These are phyloP conservation scores for Cryptus viduatorius DNA, from an alignment of 2,888 invertebrate species.

Conservation along the genomic window DNA sequence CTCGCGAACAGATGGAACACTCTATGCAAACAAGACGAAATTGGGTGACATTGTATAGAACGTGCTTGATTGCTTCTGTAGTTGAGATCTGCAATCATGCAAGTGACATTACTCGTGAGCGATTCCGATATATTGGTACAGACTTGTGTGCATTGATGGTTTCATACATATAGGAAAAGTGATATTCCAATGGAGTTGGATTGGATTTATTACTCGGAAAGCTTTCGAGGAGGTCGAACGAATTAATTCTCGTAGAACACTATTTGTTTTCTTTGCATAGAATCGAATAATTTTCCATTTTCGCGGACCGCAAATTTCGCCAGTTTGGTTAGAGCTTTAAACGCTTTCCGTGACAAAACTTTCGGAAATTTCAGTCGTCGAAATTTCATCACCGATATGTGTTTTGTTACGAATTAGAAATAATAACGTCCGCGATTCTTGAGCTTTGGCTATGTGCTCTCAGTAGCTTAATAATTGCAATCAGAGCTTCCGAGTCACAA, in stretches of 20 bases:
- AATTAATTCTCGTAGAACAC: not conserved
- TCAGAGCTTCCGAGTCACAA: no score
- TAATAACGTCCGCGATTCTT: no score
- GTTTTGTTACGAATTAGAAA: no score
- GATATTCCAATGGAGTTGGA: conserved; percentile 27
- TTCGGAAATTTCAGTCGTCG: no score
- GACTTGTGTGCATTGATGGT: not conserved
- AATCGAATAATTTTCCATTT: not conserved
- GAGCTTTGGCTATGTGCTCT: no score
- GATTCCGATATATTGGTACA: not conserved
- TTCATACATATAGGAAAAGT: not conserved
- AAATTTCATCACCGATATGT: no score
- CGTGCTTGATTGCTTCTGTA: conserved; percentile 42
- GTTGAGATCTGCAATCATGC: not conserved
- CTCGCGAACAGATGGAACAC: conserved; percentile 7
- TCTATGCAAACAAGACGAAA: conserved; percentile 46
- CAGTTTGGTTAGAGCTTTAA: not conserved
- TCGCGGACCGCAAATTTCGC: not conserved
- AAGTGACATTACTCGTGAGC: not conserved
- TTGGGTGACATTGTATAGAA: conserved; percentile 44
- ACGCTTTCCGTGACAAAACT: no score
- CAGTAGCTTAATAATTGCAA: no score
- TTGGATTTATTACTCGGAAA: conserved; percentile 26
- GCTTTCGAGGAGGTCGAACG: not conserved
- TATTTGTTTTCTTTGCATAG: not conserved